Evolutionary conservation across 2,888 invertebrate genomes (phyloP).

Genomic region (Fabriciana adippe): DNA sequence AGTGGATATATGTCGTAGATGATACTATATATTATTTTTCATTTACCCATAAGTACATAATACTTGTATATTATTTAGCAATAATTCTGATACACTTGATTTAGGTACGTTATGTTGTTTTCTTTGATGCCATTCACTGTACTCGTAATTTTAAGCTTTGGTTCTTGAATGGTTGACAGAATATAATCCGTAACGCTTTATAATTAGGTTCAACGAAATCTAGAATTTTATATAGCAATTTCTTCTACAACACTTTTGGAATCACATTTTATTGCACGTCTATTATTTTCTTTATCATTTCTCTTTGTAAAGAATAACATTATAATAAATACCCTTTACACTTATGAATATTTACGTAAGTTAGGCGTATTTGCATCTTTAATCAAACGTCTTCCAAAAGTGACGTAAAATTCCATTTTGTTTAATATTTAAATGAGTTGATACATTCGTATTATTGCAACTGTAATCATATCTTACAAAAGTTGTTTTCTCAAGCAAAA

Average conservation of each 20-base stretch:
- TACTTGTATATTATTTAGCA: slow-evolving; percentile 50
- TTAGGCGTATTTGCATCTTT: slow-evolving; percentile 74
- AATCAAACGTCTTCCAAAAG: slow-evolving; percentile 81
- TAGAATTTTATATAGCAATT: slow-evolving; percentile 74
- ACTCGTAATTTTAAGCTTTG: slow-evolving; percentile 56
- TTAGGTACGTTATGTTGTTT: slow-evolving; percentile 39
- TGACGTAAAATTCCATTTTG: slow-evolving; percentile 66
- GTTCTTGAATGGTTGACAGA: slow-evolving; percentile 65
- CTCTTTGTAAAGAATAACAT: slow-evolving; percentile 43
- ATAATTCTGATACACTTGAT: slow-evolving; percentile 46
- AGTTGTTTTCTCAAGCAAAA: too few relatives aligned
- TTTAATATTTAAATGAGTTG: slow-evolving; percentile 19
- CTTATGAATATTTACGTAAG: slow-evolving; percentile 65
- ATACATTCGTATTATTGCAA: background rate
- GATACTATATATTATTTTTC: slow-evolving; percentile 44
- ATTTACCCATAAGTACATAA: slow-evolving; percentile 45
- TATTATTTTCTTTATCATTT: slow-evolving; percentile 41
- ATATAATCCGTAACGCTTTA: slow-evolving; percentile 78
- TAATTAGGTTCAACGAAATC: slow-evolving; percentile 79
- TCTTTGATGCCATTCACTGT: slow-evolving; percentile 41
- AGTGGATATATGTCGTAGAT: slow-evolving; percentile 45
- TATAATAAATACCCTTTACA: slow-evolving; percentile 54
- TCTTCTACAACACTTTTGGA: slow-evolving; percentile 64
- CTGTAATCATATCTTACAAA: too few relatives aligned
- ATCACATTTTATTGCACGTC: slow-evolving; percentile 68